Evolutionary conservation across 2,888 invertebrate species (phyloP), one percentile per base, ranked within the genome.

Genomic region (Caenorhabditis sp.): DNA sequence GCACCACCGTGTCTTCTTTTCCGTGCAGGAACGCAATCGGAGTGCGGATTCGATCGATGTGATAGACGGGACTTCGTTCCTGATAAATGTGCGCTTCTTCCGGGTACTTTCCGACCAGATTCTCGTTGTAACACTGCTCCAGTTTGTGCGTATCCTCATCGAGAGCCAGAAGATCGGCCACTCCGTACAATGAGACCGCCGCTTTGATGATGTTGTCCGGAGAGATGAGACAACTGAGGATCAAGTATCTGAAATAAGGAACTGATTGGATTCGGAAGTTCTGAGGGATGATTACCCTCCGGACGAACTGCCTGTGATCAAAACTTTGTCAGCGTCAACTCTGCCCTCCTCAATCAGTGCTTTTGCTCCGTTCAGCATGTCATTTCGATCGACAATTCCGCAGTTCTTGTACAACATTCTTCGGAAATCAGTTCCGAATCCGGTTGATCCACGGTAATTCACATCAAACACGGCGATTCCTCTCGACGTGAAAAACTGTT

Each of bases 391-490:
- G 61, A 74, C 87, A 2, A 90, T 73, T 15, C 91, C 91, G 89
- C 90, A 90, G 13, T 83, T 78, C 22, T 78, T 72, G 58, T 85
- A 76, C 41, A 84, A 61, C 76, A 84, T 81, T 53, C 89, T 83
- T 27, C 90, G 81, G 84, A 90, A 90, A 6, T 82, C 74, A 15
- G 88, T 86, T 20, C 90, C 90, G 79, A 88, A 90, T 6, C 90
- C 90, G 20, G 90, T 90, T 45, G 90, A 90, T 22, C 91, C 91
- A 15, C 91, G 82, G 81, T 91, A 91, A 82, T 90, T 89, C 7
- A 91, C 89, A 85, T 90, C 90, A 35, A 90, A 86, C 1, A 91
- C 87, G 15, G 90, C 90, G 81, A 90, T 89, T n/a, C 91, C 91
- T 1, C 83, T 66, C 0, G 78, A 78, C 2, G 83, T 84, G 66